Evolutionary conservation across 2,113 vertebrate species (phyloP).

Genomic region (Aplodontia rufa): DNA sequence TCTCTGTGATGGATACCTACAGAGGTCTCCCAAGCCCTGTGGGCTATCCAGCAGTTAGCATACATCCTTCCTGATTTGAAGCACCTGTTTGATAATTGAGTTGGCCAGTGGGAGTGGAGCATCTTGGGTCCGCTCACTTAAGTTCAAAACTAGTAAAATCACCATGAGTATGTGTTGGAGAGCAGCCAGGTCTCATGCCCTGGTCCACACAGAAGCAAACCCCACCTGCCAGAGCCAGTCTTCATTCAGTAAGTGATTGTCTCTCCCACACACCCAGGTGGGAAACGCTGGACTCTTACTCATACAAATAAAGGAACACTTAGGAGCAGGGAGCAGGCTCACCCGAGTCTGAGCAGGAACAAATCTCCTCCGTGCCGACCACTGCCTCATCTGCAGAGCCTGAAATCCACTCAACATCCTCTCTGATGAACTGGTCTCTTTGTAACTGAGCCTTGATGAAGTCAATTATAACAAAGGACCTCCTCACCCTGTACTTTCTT

Average conservation of each 20-base stretch:
- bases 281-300: background rate
- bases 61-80: background rate
- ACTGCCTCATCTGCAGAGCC: constrained; percentile 8
- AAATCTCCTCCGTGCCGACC: constrained; percentile 16
- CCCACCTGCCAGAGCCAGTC: background rate
- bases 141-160: constrained; percentile 58
- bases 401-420: background rate
- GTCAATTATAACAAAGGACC: background rate
- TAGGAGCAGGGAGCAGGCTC: constrained; percentile 1
- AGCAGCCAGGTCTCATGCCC: background rate
- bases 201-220: background rate
- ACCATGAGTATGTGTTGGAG: background rate
- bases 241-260: background rate
- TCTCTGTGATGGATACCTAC: background rate
- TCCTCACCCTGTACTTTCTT: constrained; percentile 38
- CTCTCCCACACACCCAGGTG: background rate
- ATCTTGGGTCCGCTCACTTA: constrained; percentile 34
- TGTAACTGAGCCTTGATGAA: background rate
- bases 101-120: background rate
- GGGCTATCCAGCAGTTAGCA: background rate
- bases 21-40: background rate
- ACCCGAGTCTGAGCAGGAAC: constrained; percentile 12
- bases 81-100: background rate
- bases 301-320: background rate
- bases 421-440: background rate